Conservation (phyloP, 1,140 invertebrate species). For the Bombus cullumanus region DNA sequence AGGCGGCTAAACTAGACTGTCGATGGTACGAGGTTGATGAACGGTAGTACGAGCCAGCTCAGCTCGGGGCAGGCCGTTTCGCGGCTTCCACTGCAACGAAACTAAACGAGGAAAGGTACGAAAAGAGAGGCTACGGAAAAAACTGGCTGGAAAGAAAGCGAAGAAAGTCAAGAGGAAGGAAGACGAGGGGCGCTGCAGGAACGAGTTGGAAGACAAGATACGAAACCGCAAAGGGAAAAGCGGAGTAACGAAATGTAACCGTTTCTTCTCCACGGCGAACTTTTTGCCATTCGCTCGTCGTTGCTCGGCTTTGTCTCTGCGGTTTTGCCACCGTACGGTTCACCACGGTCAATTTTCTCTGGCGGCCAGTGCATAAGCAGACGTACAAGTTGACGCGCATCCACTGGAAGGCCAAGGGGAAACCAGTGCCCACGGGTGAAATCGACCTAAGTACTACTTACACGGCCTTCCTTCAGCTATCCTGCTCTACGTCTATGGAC, state of each 20-base stretch:
- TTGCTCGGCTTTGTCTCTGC: background rate
- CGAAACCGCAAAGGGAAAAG: slow-evolving; percentile 47
- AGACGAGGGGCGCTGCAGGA: background rate
- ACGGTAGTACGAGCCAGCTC: slow-evolving; percentile 10
- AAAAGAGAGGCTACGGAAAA: background rate
- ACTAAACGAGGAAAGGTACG: background rate
- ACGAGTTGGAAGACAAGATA: slow-evolving; percentile 27
- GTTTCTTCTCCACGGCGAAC: background rate
- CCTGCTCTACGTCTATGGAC: background rate
- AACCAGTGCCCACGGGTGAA: background rate
- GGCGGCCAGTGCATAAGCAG: slow-evolving; percentile 5
- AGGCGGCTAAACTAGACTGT: slow-evolving; percentile 35
- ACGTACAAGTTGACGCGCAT: slow-evolving; percentile 38
- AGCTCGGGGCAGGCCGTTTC: too few species aligned
- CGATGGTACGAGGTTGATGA: slow-evolving; percentile 52
- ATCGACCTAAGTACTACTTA: background rate
- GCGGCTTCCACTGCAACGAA: background rate
- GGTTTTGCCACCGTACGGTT: background rate
- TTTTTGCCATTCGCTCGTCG: slow-evolving; percentile 1
- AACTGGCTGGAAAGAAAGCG: background rate
- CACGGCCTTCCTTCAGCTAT: background rate
- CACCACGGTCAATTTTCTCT: slow-evolving; percentile 1
- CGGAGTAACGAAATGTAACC: slow-evolving; percentile 40
- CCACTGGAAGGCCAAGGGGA: slow-evolving; percentile 50
- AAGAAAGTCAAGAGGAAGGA: slow-evolving; percentile 17